These are phyloP conservation scores for Parasteatoda lunata DNA, from an alignment of 2,888 invertebrate genomes.

Conservation along the genomic window DNA sequence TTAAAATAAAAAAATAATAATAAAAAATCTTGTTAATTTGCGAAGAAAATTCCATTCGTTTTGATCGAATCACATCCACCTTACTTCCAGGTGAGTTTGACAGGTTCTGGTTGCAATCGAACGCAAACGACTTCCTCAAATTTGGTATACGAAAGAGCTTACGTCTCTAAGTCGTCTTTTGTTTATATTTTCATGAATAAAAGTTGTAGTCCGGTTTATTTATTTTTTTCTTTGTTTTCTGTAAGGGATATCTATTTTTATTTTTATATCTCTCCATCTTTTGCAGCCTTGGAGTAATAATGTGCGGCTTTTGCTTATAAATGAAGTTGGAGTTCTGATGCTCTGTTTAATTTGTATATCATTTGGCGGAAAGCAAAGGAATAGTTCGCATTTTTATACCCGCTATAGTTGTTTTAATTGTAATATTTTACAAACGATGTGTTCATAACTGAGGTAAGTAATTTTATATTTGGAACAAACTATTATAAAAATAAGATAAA, in stretches of 20 bases:
- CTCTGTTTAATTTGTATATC: slow-evolving; percentile 33
- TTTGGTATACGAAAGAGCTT: slow-evolving; percentile 7
- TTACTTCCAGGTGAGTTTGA: slow-evolving; percentile 11
- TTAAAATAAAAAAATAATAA: too few species aligned
- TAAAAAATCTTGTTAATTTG: too few species aligned
- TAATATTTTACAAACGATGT: too few species aligned
- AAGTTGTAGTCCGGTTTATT: slow-evolving; percentile 48
- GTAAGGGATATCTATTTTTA: background rate
- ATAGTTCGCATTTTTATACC: too few species aligned
- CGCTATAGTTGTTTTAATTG: too few species aligned
- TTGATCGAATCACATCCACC: background rate
- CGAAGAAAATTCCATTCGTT: too few species aligned
- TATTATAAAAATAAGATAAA: too few species aligned
- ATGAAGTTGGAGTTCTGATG: slow-evolving; percentile 6
- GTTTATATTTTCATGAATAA: slow-evolving; percentile 13
- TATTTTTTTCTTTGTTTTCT: background rate
- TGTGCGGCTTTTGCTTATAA: slow-evolving; percentile 25
- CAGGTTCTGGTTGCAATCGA: slow-evolving; percentile 27
- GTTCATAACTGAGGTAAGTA: too few species aligned
- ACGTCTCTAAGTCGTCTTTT: slow-evolving; percentile 25
- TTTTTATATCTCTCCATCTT: background rate
- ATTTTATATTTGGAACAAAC: too few species aligned
- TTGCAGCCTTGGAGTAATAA: slow-evolving; percentile 48
- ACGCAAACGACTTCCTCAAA: slow-evolving; percentile 33
- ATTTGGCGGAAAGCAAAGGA: background rate